Evolutionary conservation across 2,797 vertebrate genomes (phyloP).

Genomic region (Coccyzus lansbergi): DNA sequence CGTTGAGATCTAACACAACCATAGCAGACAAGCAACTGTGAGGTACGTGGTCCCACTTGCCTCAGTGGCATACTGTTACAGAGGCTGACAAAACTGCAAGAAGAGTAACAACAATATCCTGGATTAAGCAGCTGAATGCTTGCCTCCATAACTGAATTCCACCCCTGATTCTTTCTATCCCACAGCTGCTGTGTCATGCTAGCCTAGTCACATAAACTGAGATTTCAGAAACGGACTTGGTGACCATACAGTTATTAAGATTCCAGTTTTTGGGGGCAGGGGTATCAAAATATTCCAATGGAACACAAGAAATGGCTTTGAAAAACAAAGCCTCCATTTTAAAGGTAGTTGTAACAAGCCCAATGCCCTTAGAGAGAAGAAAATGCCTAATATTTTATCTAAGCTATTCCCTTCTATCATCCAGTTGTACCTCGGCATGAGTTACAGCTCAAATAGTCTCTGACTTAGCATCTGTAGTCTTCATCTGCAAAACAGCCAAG

Average conservation of each 20-base stretch:
- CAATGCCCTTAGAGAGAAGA: not conserved
- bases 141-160: not conserved
- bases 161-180: not conserved
- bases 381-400: not conserved
- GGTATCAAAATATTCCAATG: not conserved
- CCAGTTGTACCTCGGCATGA: not conserved
- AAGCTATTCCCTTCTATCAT: not conserved
- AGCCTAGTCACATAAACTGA: not conserved
- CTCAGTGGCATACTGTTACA: not conserved
- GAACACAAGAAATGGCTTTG: not conserved
- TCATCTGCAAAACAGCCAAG: not conserved
- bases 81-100: not conserved
- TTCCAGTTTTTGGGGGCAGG: not conserved
- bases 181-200: not conserved
- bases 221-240: not conserved
- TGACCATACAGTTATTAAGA: not conserved
- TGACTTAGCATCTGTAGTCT: not conserved
- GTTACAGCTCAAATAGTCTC: not conserved
- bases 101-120: not conserved
- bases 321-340: not conserved
- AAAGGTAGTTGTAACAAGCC: not conserved
- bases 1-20: too few species aligned
- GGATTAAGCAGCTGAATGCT: not conserved
- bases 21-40: rapidly evolving
- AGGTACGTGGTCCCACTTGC: rapidly evolving